Evolutionary conservation across 2,888 invertebrate genomes (phyloP).

Genomic region (Formica aserva): DNA sequence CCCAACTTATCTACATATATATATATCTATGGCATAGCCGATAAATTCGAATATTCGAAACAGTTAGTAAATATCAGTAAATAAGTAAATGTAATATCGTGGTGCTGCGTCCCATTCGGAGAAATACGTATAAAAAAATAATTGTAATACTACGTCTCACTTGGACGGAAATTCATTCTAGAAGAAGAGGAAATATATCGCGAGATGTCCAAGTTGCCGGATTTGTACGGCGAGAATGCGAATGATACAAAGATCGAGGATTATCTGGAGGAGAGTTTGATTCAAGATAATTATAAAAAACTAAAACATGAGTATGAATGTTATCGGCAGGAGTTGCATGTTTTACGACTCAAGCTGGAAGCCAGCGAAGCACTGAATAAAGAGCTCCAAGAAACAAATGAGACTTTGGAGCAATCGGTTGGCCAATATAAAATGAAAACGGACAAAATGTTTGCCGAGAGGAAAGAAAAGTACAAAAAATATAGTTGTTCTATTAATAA

Average conservation of each 20-base stretch:
- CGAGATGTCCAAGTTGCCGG: not conserved
- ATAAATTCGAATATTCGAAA: too few relatives aligned
- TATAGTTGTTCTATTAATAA: not conserved
- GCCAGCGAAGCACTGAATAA: slow-evolving; percentile 64
- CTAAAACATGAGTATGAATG: slow-evolving; percentile 66
- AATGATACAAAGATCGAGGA: slow-evolving; percentile 23
- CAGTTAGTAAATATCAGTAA: too few relatives aligned
- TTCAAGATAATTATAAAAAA: slow-evolving; percentile 9
- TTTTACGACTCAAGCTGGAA: slow-evolving; percentile 71
- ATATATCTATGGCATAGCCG: not conserved
- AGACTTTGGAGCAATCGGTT: slow-evolving; percentile 67
- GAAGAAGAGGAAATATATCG: not conserved
- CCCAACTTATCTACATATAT: not conserved
- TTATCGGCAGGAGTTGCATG: slow-evolving; percentile 74
- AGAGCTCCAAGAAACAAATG: slow-evolving; percentile 72
- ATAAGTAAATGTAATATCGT: too few relatives aligned
- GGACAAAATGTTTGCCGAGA: slow-evolving; percentile 33
- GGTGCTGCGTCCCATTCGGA: too few relatives aligned
- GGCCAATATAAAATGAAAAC: slow-evolving; percentile 21
- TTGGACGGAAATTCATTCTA: not conserved
- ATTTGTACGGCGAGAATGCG: not conserved
- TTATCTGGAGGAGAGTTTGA: slow-evolving; percentile 17
- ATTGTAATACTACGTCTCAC: too few relatives aligned
- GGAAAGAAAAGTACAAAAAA: slow-evolving; percentile 60
- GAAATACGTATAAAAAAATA: too few relatives aligned